Conservation (phyloP, 2,113 vertebrate genomes). For the Aramus guarauna region DNA sequence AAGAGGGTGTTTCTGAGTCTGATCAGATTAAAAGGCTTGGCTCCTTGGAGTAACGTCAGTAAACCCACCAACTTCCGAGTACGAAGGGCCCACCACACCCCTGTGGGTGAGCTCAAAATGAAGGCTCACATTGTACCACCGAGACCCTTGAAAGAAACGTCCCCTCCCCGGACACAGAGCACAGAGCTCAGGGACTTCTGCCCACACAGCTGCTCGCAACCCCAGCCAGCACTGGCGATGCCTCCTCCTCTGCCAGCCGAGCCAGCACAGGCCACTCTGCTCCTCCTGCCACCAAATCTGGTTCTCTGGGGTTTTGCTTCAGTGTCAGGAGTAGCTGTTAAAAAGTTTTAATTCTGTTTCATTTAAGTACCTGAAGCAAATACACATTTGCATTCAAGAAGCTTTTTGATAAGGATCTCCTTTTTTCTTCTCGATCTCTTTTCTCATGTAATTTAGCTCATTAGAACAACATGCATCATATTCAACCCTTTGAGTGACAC, state of each 20-base stretch:
- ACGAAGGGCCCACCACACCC: neutral
- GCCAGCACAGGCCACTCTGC: neutral
- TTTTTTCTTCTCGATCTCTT: neutral
- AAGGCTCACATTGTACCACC: rapidly evolving
- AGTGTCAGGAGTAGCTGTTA: neutral
- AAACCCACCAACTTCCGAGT: neutral
- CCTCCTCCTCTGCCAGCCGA: neutral
- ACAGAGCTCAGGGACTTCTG: neutral
- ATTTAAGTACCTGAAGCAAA: neutral
- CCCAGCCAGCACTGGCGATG: neutral
- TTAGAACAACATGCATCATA: neutral
- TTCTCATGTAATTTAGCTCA: neutral
- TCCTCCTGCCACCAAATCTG: neutral
- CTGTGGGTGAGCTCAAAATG: neutral
- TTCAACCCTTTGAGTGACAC: neutral
- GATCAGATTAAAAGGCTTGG: slow-evolving; percentile 36
- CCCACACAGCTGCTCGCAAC: neutral
- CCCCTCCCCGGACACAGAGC: neutral
- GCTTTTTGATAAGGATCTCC: neutral
- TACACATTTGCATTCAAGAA: neutral
- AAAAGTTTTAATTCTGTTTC: neutral
- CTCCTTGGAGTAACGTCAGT: neutral
- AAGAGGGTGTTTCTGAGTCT: slow-evolving; percentile 60
- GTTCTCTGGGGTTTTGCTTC: neutral
- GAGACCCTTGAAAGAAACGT: neutral